A percentile compares a stretch with the other conserved stretches of the same genome.
phyloP scores from a whole-genome alignment of 2,888 invertebrate species.

The Cremastobaeus sp. region DNA sequence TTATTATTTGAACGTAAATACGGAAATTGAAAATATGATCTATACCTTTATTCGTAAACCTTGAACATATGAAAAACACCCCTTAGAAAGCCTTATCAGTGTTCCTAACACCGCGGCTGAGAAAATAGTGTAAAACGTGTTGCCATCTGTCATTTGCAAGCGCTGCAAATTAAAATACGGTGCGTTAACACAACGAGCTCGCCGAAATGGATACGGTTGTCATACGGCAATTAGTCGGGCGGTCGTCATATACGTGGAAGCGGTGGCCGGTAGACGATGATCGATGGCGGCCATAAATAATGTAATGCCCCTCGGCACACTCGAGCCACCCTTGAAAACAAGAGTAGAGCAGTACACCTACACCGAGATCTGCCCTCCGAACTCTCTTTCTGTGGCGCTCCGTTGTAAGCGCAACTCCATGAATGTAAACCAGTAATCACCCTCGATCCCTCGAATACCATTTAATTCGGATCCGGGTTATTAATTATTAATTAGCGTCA shows the following conservation, averaged over 20 bases:
- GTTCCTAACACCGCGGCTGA: conserved; percentile 20
- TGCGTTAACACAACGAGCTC: conserved; percentile 71
- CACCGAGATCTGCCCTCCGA: conserved; percentile 43
- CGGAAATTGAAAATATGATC: too few relatives aligned
- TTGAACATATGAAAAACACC: too few relatives aligned
- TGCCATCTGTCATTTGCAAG: conserved; percentile 62
- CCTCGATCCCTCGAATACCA: conserved; percentile 73
- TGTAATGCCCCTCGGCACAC: conserved; percentile 72
- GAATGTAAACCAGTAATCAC: conserved; percentile 65
- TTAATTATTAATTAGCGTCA: conserved; percentile 77
- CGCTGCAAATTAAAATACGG: conserved; percentile 75
- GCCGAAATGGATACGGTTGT: conserved; percentile 77
- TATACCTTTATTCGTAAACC: too few relatives aligned
- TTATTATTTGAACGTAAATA: too few relatives aligned
- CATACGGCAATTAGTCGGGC: conserved; percentile 77
- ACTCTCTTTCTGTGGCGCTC: conserved; percentile 66
- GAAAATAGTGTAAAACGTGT: conserved; percentile 48
- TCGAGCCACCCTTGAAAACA: conserved; percentile 70
- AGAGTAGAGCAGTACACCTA: conserved; percentile 64
- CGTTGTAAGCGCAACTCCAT: conserved; percentile 60
- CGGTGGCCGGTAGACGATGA: conserved; percentile 73
- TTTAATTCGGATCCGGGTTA: conserved; percentile 77
- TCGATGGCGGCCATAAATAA: conserved; percentile 78
- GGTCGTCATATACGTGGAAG: conserved; percentile 64
- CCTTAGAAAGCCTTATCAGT: too few relatives aligned